Evolutionary conservation across 2,797 vertebrate genomes (phyloP), one percentile per base, ranked within the genome.

Genomic region (Acanthornis magna): DNA sequence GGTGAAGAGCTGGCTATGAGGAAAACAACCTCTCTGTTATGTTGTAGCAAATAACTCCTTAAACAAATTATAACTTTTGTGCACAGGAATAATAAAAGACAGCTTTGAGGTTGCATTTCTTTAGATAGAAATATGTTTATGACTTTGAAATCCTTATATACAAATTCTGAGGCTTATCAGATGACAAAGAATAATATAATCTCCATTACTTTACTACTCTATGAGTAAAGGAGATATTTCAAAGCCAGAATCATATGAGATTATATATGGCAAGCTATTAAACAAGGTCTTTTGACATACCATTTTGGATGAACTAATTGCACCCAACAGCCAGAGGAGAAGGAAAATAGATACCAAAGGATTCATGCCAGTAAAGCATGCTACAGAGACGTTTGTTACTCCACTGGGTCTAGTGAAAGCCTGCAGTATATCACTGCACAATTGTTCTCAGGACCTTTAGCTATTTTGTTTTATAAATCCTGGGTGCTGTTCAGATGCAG

Each of bases 401-500:
- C 88, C 58, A 29, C 71, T 36, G 80, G 84, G 95, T 76, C 81
- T 90, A 84, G 62, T 87, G 86, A 93, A 97, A 95, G 16, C 40
- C 70, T 89, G 65, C 54, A 91, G 55, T 65, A 50, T 74, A 75
- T 88, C 88, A 84, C 88, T 79, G 62, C 81, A 92, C 81, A 90
- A 66, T 96, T 94, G 87, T 92, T 96, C 91, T 95, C 91, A 95
- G 89, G 89, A 91, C 75, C 82, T 94, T 93, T 88, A 54, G 58
- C 51, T 95, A 73, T 92, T 91, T 93, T 66, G 67, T 88, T 97
- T 91, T 90, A 85, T 95, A 93, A 95, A 93, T 77, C 72, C 74
- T 85, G 83, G 50, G 91, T 88, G 79, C 73, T 95, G 27, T 67
- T 96, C 89, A 93, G 68, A 84, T 14, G 18, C 55, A 88, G 66